Conservation (phyloP, 2,113 vertebrate species). For the Corythaixoides concolor region DNA sequence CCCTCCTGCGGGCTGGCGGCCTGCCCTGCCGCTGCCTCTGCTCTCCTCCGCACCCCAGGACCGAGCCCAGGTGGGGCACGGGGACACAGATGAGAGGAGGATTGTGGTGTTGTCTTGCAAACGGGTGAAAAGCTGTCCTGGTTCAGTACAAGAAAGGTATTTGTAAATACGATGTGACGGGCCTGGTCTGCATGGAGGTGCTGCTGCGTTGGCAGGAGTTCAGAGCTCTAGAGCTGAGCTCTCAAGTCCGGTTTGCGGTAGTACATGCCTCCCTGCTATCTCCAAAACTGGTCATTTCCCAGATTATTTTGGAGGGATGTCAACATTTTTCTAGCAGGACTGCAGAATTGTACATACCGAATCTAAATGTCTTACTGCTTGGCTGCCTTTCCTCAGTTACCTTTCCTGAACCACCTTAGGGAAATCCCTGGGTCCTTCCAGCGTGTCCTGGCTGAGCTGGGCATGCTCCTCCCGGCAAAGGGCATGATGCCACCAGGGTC, state of each 20-base stretch:
- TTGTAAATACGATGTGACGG: rapidly evolving
- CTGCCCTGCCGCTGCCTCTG: rapidly evolving
- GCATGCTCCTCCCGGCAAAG: rapidly evolving
- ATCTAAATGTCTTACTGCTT: background rate
- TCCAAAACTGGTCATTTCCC: background rate
- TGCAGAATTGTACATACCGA: rapidly evolving
- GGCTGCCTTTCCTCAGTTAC: background rate
- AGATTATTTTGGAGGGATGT: background rate
- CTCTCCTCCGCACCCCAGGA: background rate
- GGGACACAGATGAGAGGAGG: background rate
- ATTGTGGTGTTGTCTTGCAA: background rate
- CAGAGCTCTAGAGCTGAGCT: background rate
- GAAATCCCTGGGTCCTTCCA: background rate
- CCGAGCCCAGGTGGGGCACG: no score
- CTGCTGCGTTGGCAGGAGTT: background rate
- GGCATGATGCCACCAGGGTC: background rate
- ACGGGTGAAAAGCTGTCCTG: background rate
- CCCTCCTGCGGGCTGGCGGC: no score
- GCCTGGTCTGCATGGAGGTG: rapidly evolving
- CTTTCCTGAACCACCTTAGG: background rate
- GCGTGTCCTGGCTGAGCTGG: background rate
- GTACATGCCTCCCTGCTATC: rapidly evolving
- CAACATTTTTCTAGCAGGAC: background rate
- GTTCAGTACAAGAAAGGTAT: background rate
- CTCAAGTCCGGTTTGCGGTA: rapidly evolving